A percentile compares a stretch with the other conserved stretches of the same genome.
phyloP scores from a whole-genome alignment of 2,113 vertebrate genomes.

The Chlamydotis undulata region DNA sequence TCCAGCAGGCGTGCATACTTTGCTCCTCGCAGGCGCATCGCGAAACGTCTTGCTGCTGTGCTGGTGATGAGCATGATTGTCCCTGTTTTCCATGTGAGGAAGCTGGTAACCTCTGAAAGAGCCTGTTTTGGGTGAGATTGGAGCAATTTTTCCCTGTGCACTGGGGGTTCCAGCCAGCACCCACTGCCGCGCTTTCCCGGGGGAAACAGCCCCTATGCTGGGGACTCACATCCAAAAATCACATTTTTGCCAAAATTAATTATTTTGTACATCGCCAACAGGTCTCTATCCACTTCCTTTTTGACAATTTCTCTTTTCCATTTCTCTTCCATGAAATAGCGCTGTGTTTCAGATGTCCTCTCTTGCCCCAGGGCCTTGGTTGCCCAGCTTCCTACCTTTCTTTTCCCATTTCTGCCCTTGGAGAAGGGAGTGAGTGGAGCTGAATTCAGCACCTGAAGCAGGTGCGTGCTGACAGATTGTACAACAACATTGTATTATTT shows the following conservation, averaged over 20 bases:
- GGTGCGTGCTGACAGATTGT: background rate
- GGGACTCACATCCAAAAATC: background rate
- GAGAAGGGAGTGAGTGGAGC: background rate
- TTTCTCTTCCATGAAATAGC: background rate
- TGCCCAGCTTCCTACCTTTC: background rate
- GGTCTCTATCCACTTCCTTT: background rate
- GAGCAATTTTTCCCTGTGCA: fast-evolving
- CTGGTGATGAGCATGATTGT: fast-evolving
- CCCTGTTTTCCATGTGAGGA: background rate
- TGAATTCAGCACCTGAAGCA: background rate
- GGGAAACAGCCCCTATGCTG: background rate
- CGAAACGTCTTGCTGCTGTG: fast-evolving
- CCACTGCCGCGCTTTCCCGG: fast-evolving
- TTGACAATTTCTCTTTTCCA: background rate
- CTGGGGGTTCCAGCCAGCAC: no score
- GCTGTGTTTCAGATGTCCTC: background rate
- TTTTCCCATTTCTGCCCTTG: background rate
- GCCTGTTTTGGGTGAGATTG: background rate
- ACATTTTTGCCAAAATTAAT: background rate
- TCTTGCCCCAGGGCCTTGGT: background rate
- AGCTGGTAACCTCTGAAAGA: background rate
- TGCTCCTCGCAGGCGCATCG: fast-evolving
- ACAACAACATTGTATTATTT: background rate
- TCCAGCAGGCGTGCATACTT: fast-evolving
- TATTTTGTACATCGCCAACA: background rate